phyloP scores from a whole-genome alignment of 2,797 vertebrate species.

The Meda fulgida region DNA sequence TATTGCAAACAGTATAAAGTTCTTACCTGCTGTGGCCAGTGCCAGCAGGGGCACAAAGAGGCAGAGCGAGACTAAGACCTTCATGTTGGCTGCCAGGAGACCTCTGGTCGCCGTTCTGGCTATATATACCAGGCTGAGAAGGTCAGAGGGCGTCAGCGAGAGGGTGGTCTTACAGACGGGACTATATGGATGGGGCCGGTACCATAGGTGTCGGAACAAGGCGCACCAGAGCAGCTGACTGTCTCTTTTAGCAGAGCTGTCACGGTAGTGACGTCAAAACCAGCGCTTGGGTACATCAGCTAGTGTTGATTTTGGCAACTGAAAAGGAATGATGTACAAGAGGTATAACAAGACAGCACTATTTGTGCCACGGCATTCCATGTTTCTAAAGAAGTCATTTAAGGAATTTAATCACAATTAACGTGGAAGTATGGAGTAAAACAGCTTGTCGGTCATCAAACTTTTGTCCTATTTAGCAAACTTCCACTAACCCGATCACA shows the following conservation, averaged over 20 bases:
- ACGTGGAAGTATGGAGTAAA: background rate
- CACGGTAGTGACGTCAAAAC: slow-evolving; percentile 43
- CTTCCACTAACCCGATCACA: background rate
- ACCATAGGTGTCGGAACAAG: slow-evolving; percentile 60
- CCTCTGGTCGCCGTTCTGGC: slow-evolving; percentile 78
- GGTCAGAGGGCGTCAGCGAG: slow-evolving; percentile 79
- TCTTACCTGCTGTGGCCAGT: slow-evolving; percentile 89
- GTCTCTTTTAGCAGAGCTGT: slow-evolving; percentile 64
- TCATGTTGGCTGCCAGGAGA: slow-evolving; percentile 98
- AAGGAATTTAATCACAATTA: background rate
- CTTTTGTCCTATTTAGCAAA: background rate
- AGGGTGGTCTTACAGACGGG: slow-evolving; percentile 65
- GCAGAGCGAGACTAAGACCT: slow-evolving; percentile 88
- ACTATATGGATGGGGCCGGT: slow-evolving; percentile 59
- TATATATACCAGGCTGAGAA: slow-evolving; percentile 87
- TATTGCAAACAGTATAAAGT: slow-evolving; percentile 7
- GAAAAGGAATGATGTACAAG: slow-evolving; percentile 26
- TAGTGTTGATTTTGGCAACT: slow-evolving; percentile 14
- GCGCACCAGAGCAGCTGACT: slow-evolving; percentile 69
- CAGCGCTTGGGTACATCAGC: background rate
- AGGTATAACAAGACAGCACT: slow-evolving; percentile 5
- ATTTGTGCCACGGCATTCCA: background rate
- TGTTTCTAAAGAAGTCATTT: background rate
- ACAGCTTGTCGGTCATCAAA: background rate
- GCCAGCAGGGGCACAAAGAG: slow-evolving; percentile 87